Evolutionary conservation across 2,797 vertebrate species (phyloP), one percentile per base, ranked within the genome.

Genomic region (Glossophaga mutica): DNA sequence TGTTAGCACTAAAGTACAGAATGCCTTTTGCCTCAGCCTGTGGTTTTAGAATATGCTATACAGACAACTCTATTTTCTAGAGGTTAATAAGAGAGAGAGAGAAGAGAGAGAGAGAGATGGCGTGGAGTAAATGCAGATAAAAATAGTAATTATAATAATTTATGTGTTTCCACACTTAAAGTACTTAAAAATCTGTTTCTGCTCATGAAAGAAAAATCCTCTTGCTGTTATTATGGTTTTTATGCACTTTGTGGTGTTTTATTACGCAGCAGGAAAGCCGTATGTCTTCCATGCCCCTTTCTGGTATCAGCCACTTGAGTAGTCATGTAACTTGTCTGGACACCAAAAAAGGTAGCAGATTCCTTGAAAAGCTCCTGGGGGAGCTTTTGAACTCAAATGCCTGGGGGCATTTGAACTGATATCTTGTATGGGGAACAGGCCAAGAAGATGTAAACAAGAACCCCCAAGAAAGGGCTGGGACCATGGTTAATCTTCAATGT

Each of bases 41-140:
- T 9, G 85, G 55, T 95, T 96, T 94, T 82, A 81, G 74, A 94
- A 87, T 86, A 65, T 59, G 48, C 48, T 87, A 1, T 57, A 18
- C 16, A 95, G 91, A 96, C 85, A 96, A 78, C 59, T 94, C 67
- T 96, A 59, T 97, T 94, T 96, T 95, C 83, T 91, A 46, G 29
- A 44, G 73, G 55, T 96, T 96, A 96, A 90, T 90, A 70, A 96
- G 67, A 50, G 91, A 65, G 62, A 62, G 59, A 52, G 50, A 52
- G 6, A 39, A 83, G 50, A 96, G 59, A 50, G 88, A 65, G 59
- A 85, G 93, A 94, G 46, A 83, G 57, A 77, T 62, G n/a, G 18
- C 0, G 15, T 6, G 3, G 39, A 44, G 42, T 44, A 73, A 91
- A 94, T 71, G 48, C 94, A 86, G 44, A 87, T 95, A 74, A 91